Base-by-base conservation (phyloP, 2,888 invertebrate species). In the Phytoseiulus persimilis region DNA sequence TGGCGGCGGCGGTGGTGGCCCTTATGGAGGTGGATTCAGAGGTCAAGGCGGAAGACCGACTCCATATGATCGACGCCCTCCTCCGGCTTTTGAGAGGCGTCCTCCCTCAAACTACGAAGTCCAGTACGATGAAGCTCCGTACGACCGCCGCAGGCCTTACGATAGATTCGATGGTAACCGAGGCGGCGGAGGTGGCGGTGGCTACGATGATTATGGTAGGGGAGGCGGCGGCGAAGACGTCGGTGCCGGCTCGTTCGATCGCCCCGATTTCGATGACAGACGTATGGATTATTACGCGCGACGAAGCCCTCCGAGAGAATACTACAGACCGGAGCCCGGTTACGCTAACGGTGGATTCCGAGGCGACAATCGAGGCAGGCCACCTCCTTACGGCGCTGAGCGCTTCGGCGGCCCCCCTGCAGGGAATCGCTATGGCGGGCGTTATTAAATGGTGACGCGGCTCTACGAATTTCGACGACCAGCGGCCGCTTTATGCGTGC, bases 361-460 rank as follows among this genome's bases (percentile, higher is more conserved):
- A 32, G 87, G 87, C 32, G 87, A 45, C 32, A 31, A 87, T 33
- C 87, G 87, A 23, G 84, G 84, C 5, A 45, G 87, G 11, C 65
- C 18, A 23, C 65, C 65, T 65, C 65, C 65, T 65, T 65, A 65
- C 65, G 18, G 46, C 46, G 46, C 46, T 14, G 46, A 46, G 46
- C 46, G 46, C 6, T 46, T 46, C 46, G 46, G 65, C 65, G 65
- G 65, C 28, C 65, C 18, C 5, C 65, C 65, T 23, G 23, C 65
- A 6, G 65, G 9, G 1, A 65, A 65, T 28, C 65, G 65, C 1
- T 65, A 65, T 23, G 65, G 65, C 9, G 5, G 65, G 1, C 65
- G 65, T 23, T 65, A 65, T 23, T 65, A 18, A 65, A 65, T 65
- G 11, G 5, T 39, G 3, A 65, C 2, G 23, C 2, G 65, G 5